A percentile compares a stretch with the other conserved stretches of the same genome.
Conservation (phyloP, 1,140 invertebrate species). For the Hestina assimilis region DNA sequence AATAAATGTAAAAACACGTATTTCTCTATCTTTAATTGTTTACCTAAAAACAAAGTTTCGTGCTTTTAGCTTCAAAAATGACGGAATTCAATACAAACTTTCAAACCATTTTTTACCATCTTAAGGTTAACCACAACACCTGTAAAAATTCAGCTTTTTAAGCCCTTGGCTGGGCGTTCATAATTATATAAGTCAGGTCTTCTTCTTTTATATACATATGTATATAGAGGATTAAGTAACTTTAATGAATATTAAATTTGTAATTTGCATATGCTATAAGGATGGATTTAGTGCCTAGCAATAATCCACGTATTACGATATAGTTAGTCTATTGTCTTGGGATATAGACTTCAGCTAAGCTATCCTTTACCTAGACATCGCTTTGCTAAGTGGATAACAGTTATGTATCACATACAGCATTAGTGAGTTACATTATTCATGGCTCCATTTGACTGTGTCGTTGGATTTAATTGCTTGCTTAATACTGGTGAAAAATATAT, state of each 20-base stretch:
- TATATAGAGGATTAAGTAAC: neutral
- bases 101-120: too few species aligned
- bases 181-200: too few species aligned
- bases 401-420: constrained; percentile 27
- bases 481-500: constrained; percentile 3
- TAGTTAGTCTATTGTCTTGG: constrained; percentile 12
- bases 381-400: constrained; percentile 26
- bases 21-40: too few species aligned
- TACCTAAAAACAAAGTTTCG: too few species aligned
- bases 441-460: constrained; percentile 20
- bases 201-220: neutral
- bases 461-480: constrained; percentile 23
- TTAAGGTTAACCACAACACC: too few species aligned
- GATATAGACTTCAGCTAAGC: constrained; percentile 19
- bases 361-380: constrained; percentile 23
- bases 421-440: constrained; percentile 33
- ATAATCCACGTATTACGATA: constrained; percentile 12
- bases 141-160: too few species aligned
- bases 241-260: neutral
- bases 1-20: too few species aligned
- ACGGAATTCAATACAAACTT: too few species aligned
- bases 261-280: neutral
- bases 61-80: too few species aligned
- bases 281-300: neutral
- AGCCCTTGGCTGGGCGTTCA: too few species aligned